Conservation (phyloP, 2,888 invertebrate genomes). For the Sialis lutaria region DNA sequence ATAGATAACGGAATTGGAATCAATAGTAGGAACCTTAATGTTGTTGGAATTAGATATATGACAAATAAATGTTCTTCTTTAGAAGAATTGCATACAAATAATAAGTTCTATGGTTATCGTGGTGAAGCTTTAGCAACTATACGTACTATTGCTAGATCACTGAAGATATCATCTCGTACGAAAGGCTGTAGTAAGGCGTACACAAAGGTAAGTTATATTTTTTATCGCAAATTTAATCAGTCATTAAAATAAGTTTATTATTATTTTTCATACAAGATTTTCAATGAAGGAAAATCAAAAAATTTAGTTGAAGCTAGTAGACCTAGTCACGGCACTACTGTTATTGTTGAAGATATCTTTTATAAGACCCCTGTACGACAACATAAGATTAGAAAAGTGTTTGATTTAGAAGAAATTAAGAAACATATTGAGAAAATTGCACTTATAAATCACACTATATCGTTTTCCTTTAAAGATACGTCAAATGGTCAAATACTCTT, state of each 20-base stretch:
- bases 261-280: too few relatives aligned
- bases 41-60: constrained; percentile 39
- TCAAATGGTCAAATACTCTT: constrained; percentile 36
- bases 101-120: constrained; percentile 43
- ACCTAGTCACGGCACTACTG: constrained; percentile 53
- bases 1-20: constrained; percentile 64
- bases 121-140: constrained; percentile 52
- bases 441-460: constrained; percentile 43
- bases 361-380: constrained; percentile 42
- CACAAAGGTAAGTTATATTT: constrained; percentile 26
- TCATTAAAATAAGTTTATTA: too few relatives aligned
- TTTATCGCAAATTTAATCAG: too few relatives aligned
- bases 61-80: constrained; percentile 44
- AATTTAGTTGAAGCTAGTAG: constrained; percentile 22
- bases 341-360: constrained; percentile 47
- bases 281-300: constrained; percentile 1
- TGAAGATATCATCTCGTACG: constrained; percentile 41
- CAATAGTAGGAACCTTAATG: constrained; percentile 30
- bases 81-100: constrained; percentile 30
- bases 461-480: constrained; percentile 53
- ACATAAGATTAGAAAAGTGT: constrained; percentile 29
- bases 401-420: constrained; percentile 42
- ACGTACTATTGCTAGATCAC: constrained; percentile 30
- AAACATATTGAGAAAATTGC: constrained; percentile 39
- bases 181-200: constrained; percentile 31